phyloP scores from a whole-genome alignment of 2,113 vertebrate genomes.

The Tychaedon coryphoeus region DNA sequence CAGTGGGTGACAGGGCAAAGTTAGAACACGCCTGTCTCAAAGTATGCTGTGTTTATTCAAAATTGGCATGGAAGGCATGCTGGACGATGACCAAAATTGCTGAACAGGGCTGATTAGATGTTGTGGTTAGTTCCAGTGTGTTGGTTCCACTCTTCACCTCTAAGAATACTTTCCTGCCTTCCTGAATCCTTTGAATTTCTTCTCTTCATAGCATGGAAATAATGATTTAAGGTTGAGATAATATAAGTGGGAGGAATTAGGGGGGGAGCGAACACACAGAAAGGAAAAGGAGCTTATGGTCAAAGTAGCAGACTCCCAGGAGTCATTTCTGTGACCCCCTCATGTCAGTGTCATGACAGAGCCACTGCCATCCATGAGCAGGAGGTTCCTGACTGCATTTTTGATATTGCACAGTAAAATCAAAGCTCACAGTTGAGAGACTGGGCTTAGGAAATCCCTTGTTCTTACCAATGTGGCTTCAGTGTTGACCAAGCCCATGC shows the following conservation, averaged over 20 bases:
- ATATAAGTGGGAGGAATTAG: neutral
- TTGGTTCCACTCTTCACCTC: neutral
- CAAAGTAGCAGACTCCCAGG: neutral
- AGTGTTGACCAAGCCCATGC: fast-evolving
- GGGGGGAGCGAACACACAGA: neutral
- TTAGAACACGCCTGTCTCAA: neutral
- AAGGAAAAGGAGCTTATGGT: neutral
- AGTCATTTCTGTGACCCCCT: neutral
- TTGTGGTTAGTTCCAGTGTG: neutral
- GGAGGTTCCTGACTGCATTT: neutral
- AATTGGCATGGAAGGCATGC: neutral
- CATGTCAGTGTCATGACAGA: neutral
- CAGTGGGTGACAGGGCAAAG: neutral
- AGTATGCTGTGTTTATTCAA: neutral
- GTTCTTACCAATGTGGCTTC: neutral
- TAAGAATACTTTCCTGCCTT: neutral
- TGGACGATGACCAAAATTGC: neutral
- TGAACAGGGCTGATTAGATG: neutral
- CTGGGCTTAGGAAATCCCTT: neutral
- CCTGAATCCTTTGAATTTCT: neutral
- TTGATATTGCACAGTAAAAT: fast-evolving
- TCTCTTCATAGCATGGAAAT: neutral
- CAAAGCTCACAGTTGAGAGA: neutral
- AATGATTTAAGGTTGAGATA: neutral
- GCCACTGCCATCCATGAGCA: neutral